Percentiles rank a stretch among this genome's conserved stretches.
These are phyloP conservation scores for Lycaon pictus DNA, from an alignment of 2,113 vertebrate genomes.

Conservation along the genomic window DNA sequence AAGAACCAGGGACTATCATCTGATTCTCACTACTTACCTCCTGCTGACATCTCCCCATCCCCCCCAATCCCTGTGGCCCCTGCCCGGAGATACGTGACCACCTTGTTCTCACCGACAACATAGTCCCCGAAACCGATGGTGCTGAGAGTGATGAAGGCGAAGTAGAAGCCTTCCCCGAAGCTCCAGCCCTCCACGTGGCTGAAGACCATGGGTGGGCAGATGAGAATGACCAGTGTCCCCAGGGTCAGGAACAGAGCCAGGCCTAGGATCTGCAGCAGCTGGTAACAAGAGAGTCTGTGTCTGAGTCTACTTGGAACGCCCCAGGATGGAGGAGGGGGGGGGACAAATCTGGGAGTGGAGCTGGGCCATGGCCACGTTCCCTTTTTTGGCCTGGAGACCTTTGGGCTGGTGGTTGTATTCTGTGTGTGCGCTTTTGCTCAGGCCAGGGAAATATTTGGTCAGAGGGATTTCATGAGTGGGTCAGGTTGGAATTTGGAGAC, in stretches of 20 bases:
- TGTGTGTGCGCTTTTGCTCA: background rate
- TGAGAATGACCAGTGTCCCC: slow-evolving; percentile 92
- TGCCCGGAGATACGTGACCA: background rate
- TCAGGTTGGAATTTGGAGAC: background rate
- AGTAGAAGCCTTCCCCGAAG: slow-evolving; percentile 91
- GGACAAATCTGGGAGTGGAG: background rate
- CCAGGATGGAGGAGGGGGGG: background rate
- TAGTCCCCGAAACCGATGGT: slow-evolving; percentile 93
- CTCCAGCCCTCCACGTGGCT: slow-evolving; percentile 93
- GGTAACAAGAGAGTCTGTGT: slow-evolving; percentile 62
- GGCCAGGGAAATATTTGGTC: background rate
- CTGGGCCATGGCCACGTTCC: background rate
- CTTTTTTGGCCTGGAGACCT: background rate
- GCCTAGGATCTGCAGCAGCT: slow-evolving; percentile 89
- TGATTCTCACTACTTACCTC: background rate
- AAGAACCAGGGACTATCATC: background rate
- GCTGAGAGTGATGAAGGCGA: slow-evolving; percentile 93
- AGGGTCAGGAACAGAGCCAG: slow-evolving; percentile 89
- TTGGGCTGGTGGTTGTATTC: background rate
- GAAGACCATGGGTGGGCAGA: slow-evolving; percentile 94
- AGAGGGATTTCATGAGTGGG: background rate
- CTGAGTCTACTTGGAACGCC: background rate
- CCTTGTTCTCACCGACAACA: slow-evolving; percentile 88
- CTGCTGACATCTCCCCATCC: background rate
- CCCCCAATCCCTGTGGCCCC: background rate